These are phyloP conservation scores for Meloe dianella DNA, from an alignment of 2,888 invertebrate species.

Conservation along the genomic window DNA sequence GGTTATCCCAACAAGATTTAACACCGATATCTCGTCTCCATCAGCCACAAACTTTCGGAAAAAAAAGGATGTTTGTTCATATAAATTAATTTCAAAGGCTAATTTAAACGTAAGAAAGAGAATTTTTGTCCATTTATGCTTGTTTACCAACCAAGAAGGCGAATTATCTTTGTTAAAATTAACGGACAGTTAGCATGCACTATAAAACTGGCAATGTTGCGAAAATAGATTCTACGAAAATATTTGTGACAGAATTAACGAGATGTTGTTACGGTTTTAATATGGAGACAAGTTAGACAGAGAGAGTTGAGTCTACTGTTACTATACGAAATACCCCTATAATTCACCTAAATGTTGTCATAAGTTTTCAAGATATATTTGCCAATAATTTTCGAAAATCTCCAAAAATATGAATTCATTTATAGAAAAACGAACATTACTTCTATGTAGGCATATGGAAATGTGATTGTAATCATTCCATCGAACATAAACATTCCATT, in stretches of 20 bases:
- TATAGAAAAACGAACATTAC: neutral
- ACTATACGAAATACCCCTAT: neutral
- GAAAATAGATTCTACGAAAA: neutral
- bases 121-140: too few species aligned
- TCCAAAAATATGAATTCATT: neutral
- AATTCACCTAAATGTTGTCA: neutral
- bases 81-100: neutral
- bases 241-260: neutral
- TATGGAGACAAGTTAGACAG: neutral
- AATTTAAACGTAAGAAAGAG: too few species aligned
- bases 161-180: too few species aligned
- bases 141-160: too few species aligned
- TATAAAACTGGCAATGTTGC: too few species aligned
- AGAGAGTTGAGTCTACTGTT: neutral
- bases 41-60: neutral
- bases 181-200: too few species aligned
- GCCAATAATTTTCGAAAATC: neutral
- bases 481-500: neutral
- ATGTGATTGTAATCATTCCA: neutral
- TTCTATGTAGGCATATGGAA: neutral
- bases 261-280: neutral
- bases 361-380: neutral
- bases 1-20: slow-evolving; percentile 19
- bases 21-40: neutral
- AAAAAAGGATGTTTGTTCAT: neutral